Conservation (phyloP, 1,140 invertebrate species). For the Danaus plexippus region DNA sequence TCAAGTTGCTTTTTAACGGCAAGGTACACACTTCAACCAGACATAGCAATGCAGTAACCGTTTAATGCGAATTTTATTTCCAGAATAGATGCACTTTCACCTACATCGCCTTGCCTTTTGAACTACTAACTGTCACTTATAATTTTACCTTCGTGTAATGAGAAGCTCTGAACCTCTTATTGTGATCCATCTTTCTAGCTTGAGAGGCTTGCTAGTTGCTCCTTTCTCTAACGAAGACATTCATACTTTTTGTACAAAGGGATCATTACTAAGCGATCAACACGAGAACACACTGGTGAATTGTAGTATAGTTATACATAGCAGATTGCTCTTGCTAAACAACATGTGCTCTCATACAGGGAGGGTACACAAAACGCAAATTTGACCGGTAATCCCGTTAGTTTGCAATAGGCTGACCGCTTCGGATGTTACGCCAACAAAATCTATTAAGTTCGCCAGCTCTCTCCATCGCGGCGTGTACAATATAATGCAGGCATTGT, state of each 20-base stretch:
- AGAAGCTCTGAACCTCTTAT: slow-evolving; percentile 30
- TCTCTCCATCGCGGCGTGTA: slow-evolving; percentile 45
- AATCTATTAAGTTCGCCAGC: slow-evolving; percentile 68
- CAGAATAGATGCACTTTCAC: slow-evolving; percentile 6
- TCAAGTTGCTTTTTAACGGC: slow-evolving; percentile 27
- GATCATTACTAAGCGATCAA: slow-evolving; percentile 18
- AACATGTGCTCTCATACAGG: slow-evolving; percentile 37
- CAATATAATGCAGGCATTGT: slow-evolving; percentile 52
- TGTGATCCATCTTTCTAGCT: slow-evolving; percentile 14
- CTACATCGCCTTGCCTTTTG: slow-evolving; percentile 7
- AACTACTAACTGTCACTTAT: slow-evolving; percentile 15
- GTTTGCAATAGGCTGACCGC: slow-evolving; percentile 58
- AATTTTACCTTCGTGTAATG: slow-evolving; percentile 25
- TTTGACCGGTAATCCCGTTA: slow-evolving; percentile 60
- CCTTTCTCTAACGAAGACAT: slow-evolving; percentile 42
- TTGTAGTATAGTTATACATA: slow-evolving; percentile 24
- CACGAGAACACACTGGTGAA: slow-evolving; percentile 26
- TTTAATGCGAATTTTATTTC: slow-evolving; percentile 19
- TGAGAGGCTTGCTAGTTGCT: slow-evolving; percentile 8
- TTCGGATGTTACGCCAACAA: slow-evolving; percentile 50
- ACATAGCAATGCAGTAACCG: slow-evolving; percentile 18
- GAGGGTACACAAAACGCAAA: slow-evolving; percentile 49
- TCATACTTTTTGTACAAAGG: slow-evolving; percentile 26
- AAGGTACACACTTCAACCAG: slow-evolving; percentile 21
- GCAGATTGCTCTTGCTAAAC: slow-evolving; percentile 24